These are phyloP conservation scores for Tinamus guttatus DNA, from an alignment of 2,113 vertebrate species.

Conservation along the genomic window DNA sequence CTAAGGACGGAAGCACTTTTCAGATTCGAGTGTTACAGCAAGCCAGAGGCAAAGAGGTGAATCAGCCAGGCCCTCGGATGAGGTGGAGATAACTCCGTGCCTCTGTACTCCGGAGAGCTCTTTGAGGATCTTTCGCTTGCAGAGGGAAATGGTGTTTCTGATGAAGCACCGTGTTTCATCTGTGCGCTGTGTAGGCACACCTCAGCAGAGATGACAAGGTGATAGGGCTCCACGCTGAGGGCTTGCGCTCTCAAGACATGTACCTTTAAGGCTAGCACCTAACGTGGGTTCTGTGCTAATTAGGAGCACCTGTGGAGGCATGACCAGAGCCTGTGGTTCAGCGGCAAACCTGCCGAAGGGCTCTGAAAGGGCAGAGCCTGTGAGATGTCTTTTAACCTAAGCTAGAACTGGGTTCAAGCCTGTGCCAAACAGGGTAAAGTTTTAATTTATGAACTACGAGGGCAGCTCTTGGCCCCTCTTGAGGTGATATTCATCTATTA, in stretches of 20 bases:
- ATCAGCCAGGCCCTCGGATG: constrained; percentile 12
- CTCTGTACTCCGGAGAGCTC: constrained; percentile 50
- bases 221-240: constrained; percentile 60
- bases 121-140: constrained; percentile 54
- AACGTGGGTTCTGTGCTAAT: constrained; percentile 48
- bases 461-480: constrained; percentile 39
- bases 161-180: constrained; percentile 73
- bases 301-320: constrained; percentile 63
- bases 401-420: constrained; percentile 59
- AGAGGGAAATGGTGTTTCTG: constrained; percentile 57
- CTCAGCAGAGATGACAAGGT: constrained; percentile 54
- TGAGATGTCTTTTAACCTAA: constrained; percentile 62
- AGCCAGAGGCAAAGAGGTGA: constrained; percentile 35
- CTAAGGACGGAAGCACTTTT: background rate
- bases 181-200: constrained; percentile 57
- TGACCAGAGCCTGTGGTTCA: constrained; percentile 61
- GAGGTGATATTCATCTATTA: constrained; percentile 61
- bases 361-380: constrained; percentile 56
- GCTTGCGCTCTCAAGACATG: constrained; percentile 54
- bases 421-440: constrained; percentile 42
- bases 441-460: constrained; percentile 55
- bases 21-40: background rate
- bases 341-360: constrained; percentile 59
- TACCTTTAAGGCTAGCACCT: constrained; percentile 61
- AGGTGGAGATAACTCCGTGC: constrained; percentile 6